Percentiles rank a stretch among this genome's conserved stretches.
These are phyloP conservation scores for Masticophis lateralis DNA, from an alignment of 2,797 vertebrate species.

Conservation along the genomic window DNA sequence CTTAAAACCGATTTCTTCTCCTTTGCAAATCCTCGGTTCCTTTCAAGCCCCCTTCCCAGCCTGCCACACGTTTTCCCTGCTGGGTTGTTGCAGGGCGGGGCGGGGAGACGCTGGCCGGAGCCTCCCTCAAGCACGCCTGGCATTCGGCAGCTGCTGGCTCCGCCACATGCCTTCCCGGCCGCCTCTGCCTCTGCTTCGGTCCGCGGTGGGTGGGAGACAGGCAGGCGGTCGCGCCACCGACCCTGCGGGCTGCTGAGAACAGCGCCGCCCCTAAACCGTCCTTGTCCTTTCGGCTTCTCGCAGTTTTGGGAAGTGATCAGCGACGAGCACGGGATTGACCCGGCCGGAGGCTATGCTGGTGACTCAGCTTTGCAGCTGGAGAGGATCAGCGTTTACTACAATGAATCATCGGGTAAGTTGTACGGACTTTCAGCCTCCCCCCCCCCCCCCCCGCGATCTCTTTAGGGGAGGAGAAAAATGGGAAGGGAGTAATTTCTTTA, in stretches of 20 bases:
- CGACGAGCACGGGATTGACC: conserved; percentile 89
- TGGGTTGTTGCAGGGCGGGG: not conserved
- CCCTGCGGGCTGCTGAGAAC: not conserved
- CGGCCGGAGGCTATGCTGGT: conserved; percentile 85
- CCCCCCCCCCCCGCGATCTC: too few relatives aligned
- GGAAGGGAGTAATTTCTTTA: not conserved
- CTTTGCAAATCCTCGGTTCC: not conserved
- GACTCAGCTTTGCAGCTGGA: conserved; percentile 90
- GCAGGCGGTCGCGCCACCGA: not conserved
- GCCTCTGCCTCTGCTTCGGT: not conserved
- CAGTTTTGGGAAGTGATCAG: conserved; percentile 97
- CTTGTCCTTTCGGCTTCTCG: conserved; percentile 15
- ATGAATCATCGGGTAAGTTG: conserved; percentile 89
- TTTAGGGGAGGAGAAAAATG: not conserved
- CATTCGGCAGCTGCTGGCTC: conserved; percentile 42
- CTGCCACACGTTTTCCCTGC: not conserved
- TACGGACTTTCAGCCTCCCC: conserved; percentile 26
- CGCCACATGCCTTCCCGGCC: not conserved
- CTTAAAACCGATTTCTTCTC: not conserved
- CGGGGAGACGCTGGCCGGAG: conserved; percentile 22
- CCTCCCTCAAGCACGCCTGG: conserved; percentile 31
- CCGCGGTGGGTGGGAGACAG: not conserved
- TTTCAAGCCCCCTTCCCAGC: not conserved
- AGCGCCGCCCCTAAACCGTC: not conserved
- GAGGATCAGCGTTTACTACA: conserved; percentile 91